Percentiles rank a stretch among this genome's conserved stretches.
phyloP scores from a whole-genome alignment of 2,888 invertebrate genomes.

The Calliopum simillimum region DNA sequence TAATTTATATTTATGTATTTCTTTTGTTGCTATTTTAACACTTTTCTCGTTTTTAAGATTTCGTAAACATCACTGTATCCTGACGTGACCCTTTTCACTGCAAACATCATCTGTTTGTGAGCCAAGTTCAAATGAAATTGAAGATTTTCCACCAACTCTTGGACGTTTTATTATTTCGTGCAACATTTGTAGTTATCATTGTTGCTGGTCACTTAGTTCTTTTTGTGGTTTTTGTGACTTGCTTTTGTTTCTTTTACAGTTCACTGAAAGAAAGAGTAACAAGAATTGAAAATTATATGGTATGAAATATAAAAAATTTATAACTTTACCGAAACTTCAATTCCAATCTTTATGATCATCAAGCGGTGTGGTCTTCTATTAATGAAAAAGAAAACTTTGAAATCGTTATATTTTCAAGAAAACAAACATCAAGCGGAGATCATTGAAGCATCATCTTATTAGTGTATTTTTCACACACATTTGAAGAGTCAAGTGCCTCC shows the following conservation, averaged over 20 bases:
- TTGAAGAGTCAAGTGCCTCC: no score
- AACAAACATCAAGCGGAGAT: not conserved
- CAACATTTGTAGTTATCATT: conserved; percentile 7
- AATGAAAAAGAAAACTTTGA: not conserved
- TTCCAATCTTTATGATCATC: no score
- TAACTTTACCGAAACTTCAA: conserved; percentile 3
- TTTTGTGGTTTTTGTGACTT: not conserved
- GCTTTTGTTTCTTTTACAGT: not conserved
- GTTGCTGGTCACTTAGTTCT: not conserved
- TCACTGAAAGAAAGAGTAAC: conserved; percentile 9
- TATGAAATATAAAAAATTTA: conserved; percentile 3
- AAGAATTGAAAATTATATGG: conserved; percentile 17
- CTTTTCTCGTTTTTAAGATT: conserved; percentile 24
- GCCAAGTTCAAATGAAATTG: conserved; percentile 41
- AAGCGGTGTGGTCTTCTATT: no score
- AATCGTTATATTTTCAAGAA: not conserved
- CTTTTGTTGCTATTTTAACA: no score
- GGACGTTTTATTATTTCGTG: conserved; percentile 52
- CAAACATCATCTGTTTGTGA: conserved; percentile 32
- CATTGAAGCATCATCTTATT: conserved; percentile 12
- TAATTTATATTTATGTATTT: not conserved
- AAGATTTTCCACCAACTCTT: conserved; percentile 48
- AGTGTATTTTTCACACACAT: no score
- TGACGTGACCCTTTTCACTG: conserved; percentile 41
- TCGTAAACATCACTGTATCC: conserved; percentile 17